Conservation (phyloP, 1,140 invertebrate genomes). For the Euglossa dilemma region DNA sequence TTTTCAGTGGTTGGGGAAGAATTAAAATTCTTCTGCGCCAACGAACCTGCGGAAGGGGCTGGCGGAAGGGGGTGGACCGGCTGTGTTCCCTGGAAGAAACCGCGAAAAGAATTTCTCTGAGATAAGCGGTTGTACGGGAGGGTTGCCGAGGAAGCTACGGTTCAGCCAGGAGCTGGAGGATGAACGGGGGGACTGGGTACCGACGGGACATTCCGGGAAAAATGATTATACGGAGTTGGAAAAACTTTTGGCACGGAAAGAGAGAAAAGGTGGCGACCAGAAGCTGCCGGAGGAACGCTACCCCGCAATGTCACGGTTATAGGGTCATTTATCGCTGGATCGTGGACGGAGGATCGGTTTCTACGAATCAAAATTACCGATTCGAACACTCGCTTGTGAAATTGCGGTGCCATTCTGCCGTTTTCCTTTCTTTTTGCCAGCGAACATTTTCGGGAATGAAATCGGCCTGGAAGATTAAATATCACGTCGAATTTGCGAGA, state of each 20-base stretch:
- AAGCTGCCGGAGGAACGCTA: slow-evolving; percentile 44
- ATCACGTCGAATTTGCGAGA: not conserved
- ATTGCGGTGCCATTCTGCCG: not conserved
- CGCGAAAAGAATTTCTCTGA: slow-evolving; percentile 70
- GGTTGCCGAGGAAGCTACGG: slow-evolving; percentile 41
- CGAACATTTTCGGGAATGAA: not conserved
- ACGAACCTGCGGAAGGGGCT: slow-evolving; percentile 36
- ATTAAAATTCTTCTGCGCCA: slow-evolving; percentile 70
- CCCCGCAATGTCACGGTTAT: slow-evolving; percentile 56
- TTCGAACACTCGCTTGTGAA: not conserved
- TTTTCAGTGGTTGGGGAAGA: slow-evolving; percentile 51
- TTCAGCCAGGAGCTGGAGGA: slow-evolving; percentile 3
- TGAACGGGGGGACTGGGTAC: slow-evolving; percentile 30
- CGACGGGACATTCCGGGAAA: slow-evolving; percentile 73
- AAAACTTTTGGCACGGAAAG: slow-evolving; percentile 67
- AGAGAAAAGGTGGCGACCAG: slow-evolving; percentile 41
- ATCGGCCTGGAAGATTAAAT: too few species aligned
- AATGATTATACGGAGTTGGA: slow-evolving; percentile 78
- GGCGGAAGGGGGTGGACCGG: slow-evolving; percentile 27
- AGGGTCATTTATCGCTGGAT: slow-evolving; percentile 60
- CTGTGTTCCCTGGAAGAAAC: slow-evolving; percentile 63
- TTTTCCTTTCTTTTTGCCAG: too few species aligned
- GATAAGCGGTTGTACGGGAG: slow-evolving; percentile 63
- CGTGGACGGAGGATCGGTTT: slow-evolving; percentile 26
- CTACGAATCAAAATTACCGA: slow-evolving; percentile 35